A percentile compares a stretch with the other conserved stretches of the same genome.
Conservation (phyloP, 2,797 vertebrate genomes). For the Galaxias olidus region DNA sequence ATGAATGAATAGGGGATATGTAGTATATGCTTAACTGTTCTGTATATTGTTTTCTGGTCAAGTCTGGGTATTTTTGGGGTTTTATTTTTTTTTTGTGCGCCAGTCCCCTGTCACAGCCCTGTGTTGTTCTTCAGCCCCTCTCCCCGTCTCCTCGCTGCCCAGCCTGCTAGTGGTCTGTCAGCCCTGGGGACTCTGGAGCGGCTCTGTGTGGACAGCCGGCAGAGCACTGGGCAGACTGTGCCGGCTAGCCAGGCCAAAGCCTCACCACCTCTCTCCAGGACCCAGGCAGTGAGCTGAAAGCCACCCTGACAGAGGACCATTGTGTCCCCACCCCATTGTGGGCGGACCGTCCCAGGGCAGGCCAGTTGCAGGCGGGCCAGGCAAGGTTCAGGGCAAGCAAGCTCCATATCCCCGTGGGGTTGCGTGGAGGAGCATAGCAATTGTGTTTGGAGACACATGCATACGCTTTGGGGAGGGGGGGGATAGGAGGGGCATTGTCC, state of each 20-base stretch:
- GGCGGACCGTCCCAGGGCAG: slow-evolving; percentile 36
- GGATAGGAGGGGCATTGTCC: slow-evolving; percentile 36
- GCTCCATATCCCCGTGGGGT: slow-evolving; percentile 29
- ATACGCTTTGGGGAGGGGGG: slow-evolving; percentile 18
- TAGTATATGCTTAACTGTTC: too few species aligned
- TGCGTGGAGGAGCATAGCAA: slow-evolving; percentile 45
- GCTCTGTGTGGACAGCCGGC: slow-evolving; percentile 63
- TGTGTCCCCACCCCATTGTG: slow-evolving; percentile 33
- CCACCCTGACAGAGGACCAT: slow-evolving; percentile 48
- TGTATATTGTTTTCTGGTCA: too few species aligned
- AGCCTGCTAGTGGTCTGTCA: slow-evolving; percentile 39
- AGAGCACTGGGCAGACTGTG: slow-evolving; percentile 51
- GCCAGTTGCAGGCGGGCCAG: slow-evolving; percentile 37
- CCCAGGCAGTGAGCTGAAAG: slow-evolving; percentile 41
- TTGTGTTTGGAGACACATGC: slow-evolving; percentile 25
- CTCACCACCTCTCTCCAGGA: slow-evolving; percentile 16
- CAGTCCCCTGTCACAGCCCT: too few species aligned
- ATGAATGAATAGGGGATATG: too few species aligned
- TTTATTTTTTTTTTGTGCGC: too few species aligned
- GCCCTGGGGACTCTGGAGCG: slow-evolving; percentile 41
- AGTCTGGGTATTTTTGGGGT: too few species aligned
- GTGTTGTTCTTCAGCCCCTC: slow-evolving; percentile 10
- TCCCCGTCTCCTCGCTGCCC: slow-evolving; percentile 51
- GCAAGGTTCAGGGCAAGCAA: slow-evolving; percentile 29
- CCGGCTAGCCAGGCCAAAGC: slow-evolving; percentile 45